Base-by-base conservation (phyloP, 2,797 vertebrate genomes). In the Galaxias olidus region DNA sequence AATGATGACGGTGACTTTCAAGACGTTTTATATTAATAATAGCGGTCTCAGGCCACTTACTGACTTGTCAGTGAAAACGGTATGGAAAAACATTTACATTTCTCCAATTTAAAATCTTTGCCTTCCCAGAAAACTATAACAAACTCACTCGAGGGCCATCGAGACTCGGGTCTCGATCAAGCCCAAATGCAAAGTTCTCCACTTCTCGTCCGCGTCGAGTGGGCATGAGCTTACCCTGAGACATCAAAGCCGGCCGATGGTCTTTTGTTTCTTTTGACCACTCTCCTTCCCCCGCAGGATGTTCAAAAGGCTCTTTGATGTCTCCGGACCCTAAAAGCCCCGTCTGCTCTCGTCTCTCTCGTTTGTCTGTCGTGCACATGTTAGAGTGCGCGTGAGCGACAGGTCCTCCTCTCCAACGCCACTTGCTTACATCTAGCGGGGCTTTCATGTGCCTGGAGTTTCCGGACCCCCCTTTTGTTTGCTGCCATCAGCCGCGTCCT, bases 261-360 rank as follows among this genome's bases (percentile, higher is more conserved):
- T 76, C 68, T 20, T 30, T 53, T 15, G 45, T 63, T 71, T 77
- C 73, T 73, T 81, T 79, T 47, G 74, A 73, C 66, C 65, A 9
- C 56, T 10, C 41, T 30, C 12, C 41, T 30, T 30, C 69, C 70
- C 55, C 71, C 77, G 74, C 48, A 76, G 71, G 73, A 40, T 50
- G 78, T 78, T 76, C 30, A 78, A 74, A 64, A 62, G 52, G 58
- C 45, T 68, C 84, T 87, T 85, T 85, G 75, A 85, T 84, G 82
- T 66, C 40, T 55, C 19, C 47, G 44, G 57, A 72, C 69, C 53
- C 64, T 58, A 50, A 52, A 61, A 43, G 56, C 63, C 61, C 15
- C 20, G 43, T 73, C 73, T 63, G 30, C 30, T 52, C 63, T 70
- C 40, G 7, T 8, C 19, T 50, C 30, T 63, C 65, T 68, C 70